Base-by-base conservation (phyloP, 2,888 invertebrate genomes). In the Philopedon plagiatum region DNA sequence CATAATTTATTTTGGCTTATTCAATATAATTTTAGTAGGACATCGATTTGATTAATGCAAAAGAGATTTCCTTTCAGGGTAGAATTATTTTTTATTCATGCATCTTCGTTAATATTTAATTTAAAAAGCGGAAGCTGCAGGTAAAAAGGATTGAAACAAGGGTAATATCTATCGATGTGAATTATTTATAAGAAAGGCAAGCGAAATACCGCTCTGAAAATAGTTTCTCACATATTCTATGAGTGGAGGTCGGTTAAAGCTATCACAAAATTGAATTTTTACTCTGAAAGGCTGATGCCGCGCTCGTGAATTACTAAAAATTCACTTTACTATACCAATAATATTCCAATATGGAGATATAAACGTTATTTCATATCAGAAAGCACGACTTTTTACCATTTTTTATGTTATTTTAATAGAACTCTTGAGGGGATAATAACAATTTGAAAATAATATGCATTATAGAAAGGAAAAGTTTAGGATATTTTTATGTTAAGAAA, bases 211-310 rank as follows among this genome's bases (percentile, higher is more conserved):
- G 21, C 34, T 64, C 46, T 34, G 8, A 51, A 64, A 64, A 64
- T 49, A 37, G 37, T 51, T 64, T 34, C 63, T 51, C 62, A 62
- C 62, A 62, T 62, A 62, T 62, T 62, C 62, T 49, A 49, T 49
- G 51, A 49, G 51, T 21, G 37, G 39, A 37, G 4, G 13, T 18
- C 37, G 39, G 60, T 41, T 60, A 18, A 41, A 44, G 60, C 29
- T 44, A 60, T 44, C 60, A 11, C 49, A 26, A 49, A 62, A 62
- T 62, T 62, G 62, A 62, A 62, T 62, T 46, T 62, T 62, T 62
- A 46, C 44, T 19, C 46, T 46, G 32, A 46, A 62, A 29, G 51
- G 9, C 26, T 49, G 29, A 39, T 60, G 44, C 26, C 9, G 41
- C 13, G 41, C 32, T 19, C 18, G 32, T 44, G 62, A 46, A 34